These are phyloP conservation scores for Byasa hedistus DNA, from an alignment of 2,888 invertebrate genomes.

Conservation along the genomic window DNA sequence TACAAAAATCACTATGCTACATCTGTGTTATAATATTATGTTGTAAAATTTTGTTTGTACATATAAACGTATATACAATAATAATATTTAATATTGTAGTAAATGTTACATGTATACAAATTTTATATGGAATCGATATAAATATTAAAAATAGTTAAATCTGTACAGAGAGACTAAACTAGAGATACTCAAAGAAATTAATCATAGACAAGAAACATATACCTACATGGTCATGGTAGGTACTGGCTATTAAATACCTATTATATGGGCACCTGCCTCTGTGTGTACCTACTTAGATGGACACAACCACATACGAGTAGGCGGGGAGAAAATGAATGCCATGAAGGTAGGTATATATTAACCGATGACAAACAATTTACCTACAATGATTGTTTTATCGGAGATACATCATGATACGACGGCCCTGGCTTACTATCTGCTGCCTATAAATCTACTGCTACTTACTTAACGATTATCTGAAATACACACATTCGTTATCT, in stretches of 20 bases:
- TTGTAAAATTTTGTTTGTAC: too few species aligned
- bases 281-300: constrained; percentile 22
- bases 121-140: too few species aligned
- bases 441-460: constrained; percentile 18
- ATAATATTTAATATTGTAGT: too few species aligned
- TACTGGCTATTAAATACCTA: constrained; percentile 23
- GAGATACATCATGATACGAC: constrained; percentile 23
- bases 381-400: constrained; percentile 29
- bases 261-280: constrained; percentile 26
- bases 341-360: constrained; percentile 22
- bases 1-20: not conserved
- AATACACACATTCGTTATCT: constrained; percentile 23
- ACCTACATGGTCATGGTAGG: constrained; percentile 12
- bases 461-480: constrained; percentile 22
- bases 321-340: constrained; percentile 25
- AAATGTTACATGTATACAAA: too few species aligned
- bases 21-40: too few species aligned
- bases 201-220: not conserved
- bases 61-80: too few species aligned
- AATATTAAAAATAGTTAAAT: too few species aligned
- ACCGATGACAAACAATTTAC: constrained; percentile 23
- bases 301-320: constrained; percentile 24
- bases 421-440: constrained; percentile 5
- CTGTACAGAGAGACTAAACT: not conserved
- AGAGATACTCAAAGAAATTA: not conserved